Evolutionary conservation across 2,113 vertebrate species (phyloP), one percentile per base, ranked within the genome.

Genomic region (Alethe diademata): DNA sequence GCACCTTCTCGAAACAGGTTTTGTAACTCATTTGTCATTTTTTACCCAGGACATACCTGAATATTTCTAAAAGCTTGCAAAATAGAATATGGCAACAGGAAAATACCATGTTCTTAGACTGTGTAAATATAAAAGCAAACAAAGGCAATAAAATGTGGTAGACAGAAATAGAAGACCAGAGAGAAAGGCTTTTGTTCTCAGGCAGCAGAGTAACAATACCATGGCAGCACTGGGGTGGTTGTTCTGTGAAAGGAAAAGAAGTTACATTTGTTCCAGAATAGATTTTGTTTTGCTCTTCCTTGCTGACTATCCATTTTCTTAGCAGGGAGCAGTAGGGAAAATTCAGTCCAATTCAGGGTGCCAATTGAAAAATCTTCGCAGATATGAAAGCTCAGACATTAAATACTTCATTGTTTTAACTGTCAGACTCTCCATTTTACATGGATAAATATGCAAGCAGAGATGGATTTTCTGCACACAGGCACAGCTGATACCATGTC

Each of bases 201-300:
- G 70, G 76, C 76, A 81, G 70, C 65, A 69, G 53, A 64, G 31
- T 64, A 69, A 92, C 76, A 91, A 82, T 89, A 57, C 57, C 61
- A 65, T 8, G 7, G 73, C 84, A 87, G 35, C 65, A n/a, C 18
- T 87, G 90, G 25, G 26, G 2, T 42, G 6, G 36, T n/a, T 90
- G 60, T 60, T 45, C 69, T 86, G 40, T 82, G 85, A 94, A 91
- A 91, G 43, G 18, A 62, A 86, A 88, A 93, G 19, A 85, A 92
- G 70, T 82, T 71, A 38, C 23, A 10, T 85, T 87, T 2, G 5
- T 87, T 95, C 69, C 53, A 90, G 87, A 91, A 90, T 26, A 87
- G 53, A 56, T 78, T 92, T 67, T 26, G 31, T 19, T 92, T 81
- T 75, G 62, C 9, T 90, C 70, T 82, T 25, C 61, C 62, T 76